A percentile compares a stretch with the other conserved stretches of the same genome.
Conservation (phyloP, 37 sponge, comb jelly and placozoan species). For the Cladorhizidae sp. region DNA sequence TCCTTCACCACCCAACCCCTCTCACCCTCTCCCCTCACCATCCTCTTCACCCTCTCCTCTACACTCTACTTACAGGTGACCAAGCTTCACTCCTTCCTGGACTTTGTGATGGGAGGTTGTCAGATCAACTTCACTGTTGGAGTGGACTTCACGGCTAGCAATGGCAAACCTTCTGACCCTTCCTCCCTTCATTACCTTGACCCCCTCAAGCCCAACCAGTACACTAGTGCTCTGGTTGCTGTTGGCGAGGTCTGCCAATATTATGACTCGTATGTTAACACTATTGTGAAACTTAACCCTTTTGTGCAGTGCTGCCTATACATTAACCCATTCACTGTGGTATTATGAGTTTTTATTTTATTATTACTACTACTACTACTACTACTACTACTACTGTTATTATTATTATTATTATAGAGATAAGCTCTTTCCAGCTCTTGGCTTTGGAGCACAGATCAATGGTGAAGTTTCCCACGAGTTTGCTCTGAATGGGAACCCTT, state of each 20-base stretch:
- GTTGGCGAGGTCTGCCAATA: slow-evolving; percentile 86
- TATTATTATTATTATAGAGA: slow-evolving; percentile 54
- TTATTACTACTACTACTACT: too few species aligned
- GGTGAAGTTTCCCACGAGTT: slow-evolving; percentile 84
- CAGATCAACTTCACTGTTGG: slow-evolving; percentile 92
- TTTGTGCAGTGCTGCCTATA: too few species aligned
- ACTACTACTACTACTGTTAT: neutral
- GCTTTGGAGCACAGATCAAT: slow-evolving; percentile 82
- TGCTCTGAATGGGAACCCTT: slow-evolving; percentile 76
- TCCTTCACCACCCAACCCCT: neutral
- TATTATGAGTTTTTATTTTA: too few species aligned
- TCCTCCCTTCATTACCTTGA: slow-evolving; percentile 85
- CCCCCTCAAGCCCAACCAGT: slow-evolving; percentile 75
- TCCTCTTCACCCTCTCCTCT: neutral
- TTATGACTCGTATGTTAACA: slow-evolving; percentile 81
- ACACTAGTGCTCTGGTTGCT: slow-evolving; percentile 73
- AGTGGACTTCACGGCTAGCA: slow-evolving; percentile 90
- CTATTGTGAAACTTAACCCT: too few species aligned
- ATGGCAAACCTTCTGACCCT: slow-evolving; percentile 71
- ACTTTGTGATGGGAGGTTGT: slow-evolving; percentile 88
- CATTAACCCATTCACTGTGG: too few species aligned
- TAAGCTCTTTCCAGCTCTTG: slow-evolving; percentile 93
- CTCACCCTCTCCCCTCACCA: neutral
- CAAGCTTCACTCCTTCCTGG: slow-evolving; percentile 83
- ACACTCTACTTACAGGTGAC: slow-evolving; percentile 26